These are phyloP conservation scores for Thalassarche chlororhynchos DNA, from an alignment of 2,113 vertebrate genomes.

Conservation along the genomic window DNA sequence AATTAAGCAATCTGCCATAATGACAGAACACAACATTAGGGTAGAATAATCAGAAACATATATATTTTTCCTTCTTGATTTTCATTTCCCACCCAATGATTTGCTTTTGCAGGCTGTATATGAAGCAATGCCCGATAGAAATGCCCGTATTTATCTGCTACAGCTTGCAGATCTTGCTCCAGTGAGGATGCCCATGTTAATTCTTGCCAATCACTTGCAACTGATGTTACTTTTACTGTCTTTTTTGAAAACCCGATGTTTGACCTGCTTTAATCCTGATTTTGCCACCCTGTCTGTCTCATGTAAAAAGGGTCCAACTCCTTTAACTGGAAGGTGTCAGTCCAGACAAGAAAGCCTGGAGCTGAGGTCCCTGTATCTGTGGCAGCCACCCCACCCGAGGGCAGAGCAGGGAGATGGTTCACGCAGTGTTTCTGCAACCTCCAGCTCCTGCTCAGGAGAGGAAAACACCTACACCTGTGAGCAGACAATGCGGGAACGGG, in stretches of 20 bases:
- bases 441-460: not conserved
- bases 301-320: not conserved
- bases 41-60: constrained; percentile 71
- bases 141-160: not conserved
- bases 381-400: not conserved
- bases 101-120: constrained; percentile 19
- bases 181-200: not conserved
- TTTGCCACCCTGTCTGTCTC: not conserved
- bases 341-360: not conserved
- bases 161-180: not conserved
- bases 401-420: not conserved
- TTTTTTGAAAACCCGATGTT: not conserved
- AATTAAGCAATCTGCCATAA: constrained; percentile 75
- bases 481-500: not conserved
- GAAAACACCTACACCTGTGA: constrained; percentile 10
- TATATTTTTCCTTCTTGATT: constrained; percentile 64
- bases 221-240: not conserved
- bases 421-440: not conserved
- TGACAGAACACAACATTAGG: constrained; percentile 73
- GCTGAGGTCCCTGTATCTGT: not conserved
- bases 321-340: not conserved
- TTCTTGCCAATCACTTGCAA: not conserved
- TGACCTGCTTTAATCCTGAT: not conserved
- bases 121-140: not conserved
- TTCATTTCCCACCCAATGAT: constrained; percentile 49